Evolutionary conservation across 35 echinoderm and acorn worm genomes (phyloP).

Genomic region (Heliocidaris tuberculata): DNA sequence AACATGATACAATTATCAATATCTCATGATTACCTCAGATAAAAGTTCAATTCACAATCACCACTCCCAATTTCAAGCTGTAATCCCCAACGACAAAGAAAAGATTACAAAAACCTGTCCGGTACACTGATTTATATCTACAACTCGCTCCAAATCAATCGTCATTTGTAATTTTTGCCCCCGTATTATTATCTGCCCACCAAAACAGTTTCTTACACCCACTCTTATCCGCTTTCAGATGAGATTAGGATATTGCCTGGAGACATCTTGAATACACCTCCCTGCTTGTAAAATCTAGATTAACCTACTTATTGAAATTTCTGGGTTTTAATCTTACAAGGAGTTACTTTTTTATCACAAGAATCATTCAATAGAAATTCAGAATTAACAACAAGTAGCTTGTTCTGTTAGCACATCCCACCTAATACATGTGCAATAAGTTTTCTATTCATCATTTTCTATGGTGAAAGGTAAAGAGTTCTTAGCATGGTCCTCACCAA

Average conservation of each 20-base stretch:
- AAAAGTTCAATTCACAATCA: not conserved
- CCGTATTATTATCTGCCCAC: not conserved
- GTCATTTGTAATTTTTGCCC: constrained; percentile 3
- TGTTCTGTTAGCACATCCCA: not conserved
- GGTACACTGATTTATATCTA: not conserved
- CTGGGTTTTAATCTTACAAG: not conserved
- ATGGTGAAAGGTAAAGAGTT: not conserved
- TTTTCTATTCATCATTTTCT: not conserved
- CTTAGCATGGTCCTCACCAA: not conserved
- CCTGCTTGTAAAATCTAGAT: not conserved
- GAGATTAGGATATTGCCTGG: not conserved
- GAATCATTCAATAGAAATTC: not conserved
- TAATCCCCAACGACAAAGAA: not conserved
- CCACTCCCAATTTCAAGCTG: not conserved
- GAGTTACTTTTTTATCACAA: not conserved
- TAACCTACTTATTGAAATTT: not conserved
- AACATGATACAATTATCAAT: not conserved
- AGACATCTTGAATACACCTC: not conserved
- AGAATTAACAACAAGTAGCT: not conserved
- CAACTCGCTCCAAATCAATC: not conserved
- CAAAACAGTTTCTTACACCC: not conserved
- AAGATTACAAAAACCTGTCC: not conserved
- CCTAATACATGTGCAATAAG: no score
- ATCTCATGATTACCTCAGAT: not conserved
- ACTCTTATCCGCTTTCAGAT: not conserved